Evolutionary conservation across 2,888 invertebrate species (phyloP), one percentile per base, ranked within the genome.

Genomic region (Nomada flava): DNA sequence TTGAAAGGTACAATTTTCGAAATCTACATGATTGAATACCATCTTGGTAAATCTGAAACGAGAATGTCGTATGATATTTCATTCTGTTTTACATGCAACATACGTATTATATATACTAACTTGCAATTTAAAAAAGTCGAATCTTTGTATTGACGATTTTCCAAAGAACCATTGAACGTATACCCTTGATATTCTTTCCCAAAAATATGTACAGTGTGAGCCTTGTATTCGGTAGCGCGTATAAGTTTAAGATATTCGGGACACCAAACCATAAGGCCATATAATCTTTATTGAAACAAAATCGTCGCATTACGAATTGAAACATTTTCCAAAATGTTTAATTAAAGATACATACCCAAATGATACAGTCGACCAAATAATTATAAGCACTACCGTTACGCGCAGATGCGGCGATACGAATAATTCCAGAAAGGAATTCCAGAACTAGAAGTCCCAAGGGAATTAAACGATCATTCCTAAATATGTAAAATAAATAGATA

Each of bases 1-100:
- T n/a, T 94, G 94, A 90, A 97, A 96, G 9, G 96, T 95, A 91
- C 97, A 97, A 90, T 96, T 96, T 86, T 94, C 94, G 92, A 97
- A 97, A 78, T 95, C 94, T 26, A 97, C 96, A 89, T 97, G 97
- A 80, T 96, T 96, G 92, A 97, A 94, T 86, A 96, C 94, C 93
- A 96, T 94, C 87, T 96, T 96, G 26, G 95, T 94, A 92, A 97
- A 97, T 26, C 92, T 92, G 85, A 72, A 90, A 91, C 57, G 20
- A 60, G 71, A 65, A 53, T 29, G 53, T 76, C 13, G 73, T 62
- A 36, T 29, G 53, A 29, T 55, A 65, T 47, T 10, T 5, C n/a
- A n/a, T 67, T 26, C 23, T 10, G 18, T 26, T 5, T 64, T 9
- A 9, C 50, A n/a, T 36, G 20, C 1, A 52, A 53, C 26, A 10